These are phyloP conservation scores for Hoplodrina ambigua DNA, from an alignment of 2,888 invertebrate species.

Conservation along the genomic window DNA sequence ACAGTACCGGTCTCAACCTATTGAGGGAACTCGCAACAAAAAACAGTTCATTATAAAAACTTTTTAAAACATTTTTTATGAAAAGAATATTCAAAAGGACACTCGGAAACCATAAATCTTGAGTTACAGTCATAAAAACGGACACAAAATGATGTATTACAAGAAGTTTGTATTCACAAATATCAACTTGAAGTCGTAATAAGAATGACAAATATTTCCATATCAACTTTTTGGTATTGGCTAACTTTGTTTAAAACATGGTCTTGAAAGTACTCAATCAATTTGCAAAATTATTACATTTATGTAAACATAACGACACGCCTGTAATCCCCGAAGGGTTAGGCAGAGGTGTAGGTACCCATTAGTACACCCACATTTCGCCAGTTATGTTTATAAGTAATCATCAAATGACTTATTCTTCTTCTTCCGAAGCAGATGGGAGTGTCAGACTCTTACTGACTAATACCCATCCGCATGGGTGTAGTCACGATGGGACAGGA, in stretches of 20 bases:
- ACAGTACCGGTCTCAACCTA: constrained; percentile 20
- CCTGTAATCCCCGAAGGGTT: too few species aligned
- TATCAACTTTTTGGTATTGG: constrained; percentile 27
- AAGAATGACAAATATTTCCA: constrained; percentile 12
- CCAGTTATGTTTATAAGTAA: too few species aligned
- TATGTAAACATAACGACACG: too few species aligned
- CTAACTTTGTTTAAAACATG: constrained; percentile 42
- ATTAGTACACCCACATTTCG: too few species aligned
- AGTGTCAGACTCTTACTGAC: too few species aligned
- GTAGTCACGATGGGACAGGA: too few species aligned
- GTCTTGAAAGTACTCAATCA: constrained; percentile 9
- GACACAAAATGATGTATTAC: constrained; percentile 57
- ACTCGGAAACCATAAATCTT: constrained; percentile 61
- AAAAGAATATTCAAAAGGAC: constrained; percentile 63
- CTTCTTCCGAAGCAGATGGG: too few species aligned
- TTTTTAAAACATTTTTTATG: constrained; percentile 62
- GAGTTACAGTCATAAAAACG: constrained; percentile 55
- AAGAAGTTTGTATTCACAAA: constrained; percentile 52
- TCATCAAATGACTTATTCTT: too few species aligned
- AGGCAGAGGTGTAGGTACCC: too few species aligned
- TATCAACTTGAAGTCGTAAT: constrained; percentile 30
- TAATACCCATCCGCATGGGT: too few species aligned
- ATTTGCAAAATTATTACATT: neutral
- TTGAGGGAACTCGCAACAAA: constrained; percentile 53
- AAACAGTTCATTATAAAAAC: constrained; percentile 64